Evolutionary conservation across 2,888 invertebrate genomes (phyloP), one percentile per base, ranked within the genome.

Genomic region (Dynastes hyllus): DNA sequence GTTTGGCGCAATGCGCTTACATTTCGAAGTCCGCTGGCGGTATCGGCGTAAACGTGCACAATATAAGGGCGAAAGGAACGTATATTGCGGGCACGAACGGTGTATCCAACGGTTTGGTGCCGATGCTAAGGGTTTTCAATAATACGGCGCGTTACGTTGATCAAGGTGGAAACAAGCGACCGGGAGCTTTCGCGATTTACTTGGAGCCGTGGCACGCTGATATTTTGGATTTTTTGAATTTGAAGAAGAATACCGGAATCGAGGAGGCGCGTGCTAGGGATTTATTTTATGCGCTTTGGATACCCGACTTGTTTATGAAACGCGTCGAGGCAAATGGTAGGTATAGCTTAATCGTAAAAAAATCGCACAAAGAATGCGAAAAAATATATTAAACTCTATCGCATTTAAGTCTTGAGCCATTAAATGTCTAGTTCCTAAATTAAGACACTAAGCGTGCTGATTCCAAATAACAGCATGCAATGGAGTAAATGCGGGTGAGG

Each of bases 121-220:
- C 99, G 0, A 97, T 98, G 96, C 90, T 99, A 61, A 90, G 98
- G 81, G 97, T 99, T 0, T 99, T 94, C 88, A 99, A 99, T 87
- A 97, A 97, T 86, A 97, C 97, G 1, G 98, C 98, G 0, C 92
- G 97, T 79, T 99, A 98, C 90, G 98, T 99, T 0, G 98, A 98
- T 88, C 99, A 99, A 90, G 98, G 98, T 29, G 98, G 98, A 69
- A 98, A 98, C 87, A 98, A 98, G 91, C 91, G 98, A 81, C 98
- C 98, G 1, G 99, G 99, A 29, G 98, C 98, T 2, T 98, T 99
- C 90, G 98, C 99, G 16, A 94, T 99, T 80, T 99, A 99, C 87
- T 89, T 99, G 76, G 99, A 99, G 89, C 99, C 99, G 0, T 99
- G 99, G 99, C 99, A 99, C n/a, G 95, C 97, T 0, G 99, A 99